phyloP scores from a whole-genome alignment of 2,888 invertebrate genomes.

The Tineola bisselliella region DNA sequence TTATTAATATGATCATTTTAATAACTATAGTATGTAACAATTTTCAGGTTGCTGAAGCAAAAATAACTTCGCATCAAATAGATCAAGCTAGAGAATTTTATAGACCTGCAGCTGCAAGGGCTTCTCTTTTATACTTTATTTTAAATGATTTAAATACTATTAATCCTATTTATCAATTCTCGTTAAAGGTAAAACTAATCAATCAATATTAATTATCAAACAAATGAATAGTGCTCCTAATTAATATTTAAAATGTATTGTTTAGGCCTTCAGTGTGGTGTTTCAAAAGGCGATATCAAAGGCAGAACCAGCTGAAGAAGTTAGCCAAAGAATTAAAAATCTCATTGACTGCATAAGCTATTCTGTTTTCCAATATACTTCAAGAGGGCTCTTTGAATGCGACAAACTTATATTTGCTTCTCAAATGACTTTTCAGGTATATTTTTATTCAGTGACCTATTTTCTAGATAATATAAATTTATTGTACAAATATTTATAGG shows the following conservation, averaged over 20 bases:
- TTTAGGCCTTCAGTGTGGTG: slow-evolving; percentile 95
- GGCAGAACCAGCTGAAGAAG: slow-evolving; percentile 84
- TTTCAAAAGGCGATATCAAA: slow-evolving; percentile 95
- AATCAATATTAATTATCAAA: neutral
- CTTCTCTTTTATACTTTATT: slow-evolving; percentile 94
- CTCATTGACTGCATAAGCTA: slow-evolving; percentile 95
- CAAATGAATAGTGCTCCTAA: no score
- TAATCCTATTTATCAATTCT: slow-evolving; percentile 97
- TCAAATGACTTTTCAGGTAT: slow-evolving; percentile 97
- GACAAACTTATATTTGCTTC: slow-evolving; percentile 96
- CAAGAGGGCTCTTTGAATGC: slow-evolving; percentile 93
- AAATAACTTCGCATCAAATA: slow-evolving; percentile 90
- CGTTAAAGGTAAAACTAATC: slow-evolving; percentile 76
- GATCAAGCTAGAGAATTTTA: slow-evolving; percentile 92
- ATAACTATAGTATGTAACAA: neutral
- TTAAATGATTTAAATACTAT: slow-evolving; percentile 95
- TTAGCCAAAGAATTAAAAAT: slow-evolving; percentile 81
- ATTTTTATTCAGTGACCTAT: slow-evolving; percentile 41
- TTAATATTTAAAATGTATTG: slow-evolving; percentile 19
- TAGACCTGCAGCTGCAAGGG: slow-evolving; percentile 89
- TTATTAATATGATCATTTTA: neutral
- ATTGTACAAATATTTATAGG: slow-evolving; percentile 54
- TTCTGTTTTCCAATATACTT: slow-evolving; percentile 94
- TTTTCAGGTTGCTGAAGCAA: slow-evolving; percentile 81
- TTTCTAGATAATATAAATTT: neutral